phyloP scores from a whole-genome alignment of 2,888 invertebrate genomes.

The Morinoia aosen region DNA sequence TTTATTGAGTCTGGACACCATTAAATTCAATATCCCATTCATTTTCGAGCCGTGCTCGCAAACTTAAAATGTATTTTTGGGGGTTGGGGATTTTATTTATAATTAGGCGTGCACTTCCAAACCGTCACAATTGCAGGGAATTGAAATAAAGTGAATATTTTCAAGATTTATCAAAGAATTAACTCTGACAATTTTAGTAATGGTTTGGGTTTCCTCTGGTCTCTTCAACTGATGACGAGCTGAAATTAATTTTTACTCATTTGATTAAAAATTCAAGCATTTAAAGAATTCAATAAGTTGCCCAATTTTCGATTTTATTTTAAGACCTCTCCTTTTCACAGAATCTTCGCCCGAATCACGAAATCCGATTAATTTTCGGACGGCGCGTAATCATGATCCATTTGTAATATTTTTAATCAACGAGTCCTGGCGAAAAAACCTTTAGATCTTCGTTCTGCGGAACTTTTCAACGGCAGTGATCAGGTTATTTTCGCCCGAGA shows the following conservation, averaged over 20 bases:
- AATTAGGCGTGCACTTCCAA: too few species aligned
- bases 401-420: constrained; percentile 50
- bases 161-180: too few species aligned
- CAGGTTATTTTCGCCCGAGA: constrained; percentile 16
- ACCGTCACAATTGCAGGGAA: too few species aligned
- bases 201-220: too few species aligned
- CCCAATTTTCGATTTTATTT: background rate
- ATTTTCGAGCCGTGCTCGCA: too few species aligned
- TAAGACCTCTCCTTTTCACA: background rate
- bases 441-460: background rate
- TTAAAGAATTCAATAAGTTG: constrained; percentile 46
- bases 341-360: constrained; percentile 21
- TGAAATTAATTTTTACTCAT: constrained; percentile 1
- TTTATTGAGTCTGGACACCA: too few species aligned
- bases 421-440: background rate
- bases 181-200: too few species aligned
- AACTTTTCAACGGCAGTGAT: constrained; percentile 20
- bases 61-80: too few species aligned
- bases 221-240: background rate
- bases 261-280: background rate
- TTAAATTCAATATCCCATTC: too few species aligned
- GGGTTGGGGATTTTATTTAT: too few species aligned
- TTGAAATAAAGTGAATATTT: too few species aligned
- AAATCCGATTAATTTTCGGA: constrained; percentile 42
- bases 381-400: constrained; percentile 46